Base-by-base conservation (phyloP, 2,888 invertebrate genomes). In the Plusia festucae region DNA sequence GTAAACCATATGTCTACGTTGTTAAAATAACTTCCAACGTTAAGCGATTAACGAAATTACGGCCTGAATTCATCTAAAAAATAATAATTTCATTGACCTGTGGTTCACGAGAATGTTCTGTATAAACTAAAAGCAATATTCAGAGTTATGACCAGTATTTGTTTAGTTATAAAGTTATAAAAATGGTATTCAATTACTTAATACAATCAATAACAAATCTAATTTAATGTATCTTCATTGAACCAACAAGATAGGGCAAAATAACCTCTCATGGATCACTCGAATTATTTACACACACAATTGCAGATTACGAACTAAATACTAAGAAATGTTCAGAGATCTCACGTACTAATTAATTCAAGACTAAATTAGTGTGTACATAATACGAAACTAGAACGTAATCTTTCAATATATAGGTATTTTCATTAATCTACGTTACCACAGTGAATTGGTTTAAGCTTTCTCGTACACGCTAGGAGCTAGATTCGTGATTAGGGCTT, bases 311-410 rank as follows among this genome's bases (percentile, higher is more conserved):
- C 40, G 22, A 44, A 44, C 20, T 20, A 49, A 49, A 49, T 20
- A 40, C 15, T 53, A 15, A 52, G 24, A 24, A 60, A 40, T 49
- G 40, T 27, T 11, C 16, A 44, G 24, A 9, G 46, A 11, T 8
- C 18, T 18, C 24, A 16, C n/a, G 30, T 16, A 60, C 32, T 40
- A 64, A 61, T 68, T 61, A 70, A 40, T 67, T 67, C 63, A 64
- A 46, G 20, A 11, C 46, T 15, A 20, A 70, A 49, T 70, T 64
- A 70, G 34, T 49, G 9, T 32, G 16, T 40, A 58, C 15, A 34
- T 58, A 27, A 22, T 51, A 27, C 11, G 53, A 27, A 40, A 32
- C 44, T 49, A 57, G 24, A 22, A 32, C 16, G 22, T 40, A 60
- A 55, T 59, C 52, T 49, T 60, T 24, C 59, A 58, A 49, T 34